A percentile compares a stretch with the other conserved stretches of the same genome.
Evolutionary conservation across 92 coral and sea anemone genomes (phyloP).

Genomic region (Micromussa lordhowensis): DNA sequence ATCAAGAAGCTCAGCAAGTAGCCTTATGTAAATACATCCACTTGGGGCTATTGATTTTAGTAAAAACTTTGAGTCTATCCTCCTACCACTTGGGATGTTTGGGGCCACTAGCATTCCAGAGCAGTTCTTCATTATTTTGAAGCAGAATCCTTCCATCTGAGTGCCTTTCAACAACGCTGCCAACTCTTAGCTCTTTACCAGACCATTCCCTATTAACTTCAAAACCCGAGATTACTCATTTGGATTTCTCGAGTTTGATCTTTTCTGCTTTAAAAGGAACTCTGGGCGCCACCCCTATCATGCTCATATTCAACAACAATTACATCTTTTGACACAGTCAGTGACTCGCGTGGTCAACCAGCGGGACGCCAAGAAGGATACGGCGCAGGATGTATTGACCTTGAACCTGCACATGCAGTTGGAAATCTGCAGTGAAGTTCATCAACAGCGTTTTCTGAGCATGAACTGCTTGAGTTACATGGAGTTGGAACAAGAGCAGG

Average conservation of each 20-base stretch:
- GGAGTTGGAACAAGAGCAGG: background rate
- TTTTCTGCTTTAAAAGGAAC: slow-evolving; percentile 37
- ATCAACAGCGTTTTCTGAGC: slow-evolving; percentile 38
- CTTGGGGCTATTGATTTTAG: too few relatives aligned
- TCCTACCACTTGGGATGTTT: slow-evolving; percentile 4
- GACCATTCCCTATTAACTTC: slow-evolving; percentile 38
- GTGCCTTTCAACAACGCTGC: slow-evolving; percentile 53
- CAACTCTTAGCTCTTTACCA: slow-evolving; percentile 56
- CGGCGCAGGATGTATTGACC: slow-evolving; percentile 17
- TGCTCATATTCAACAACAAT: too few relatives aligned
- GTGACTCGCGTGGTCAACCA: slow-evolving; percentile 53
- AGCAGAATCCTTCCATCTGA: slow-evolving; percentile 51
- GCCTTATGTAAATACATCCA: slow-evolving; percentile 57
- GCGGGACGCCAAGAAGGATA: slow-evolving; percentile 46
- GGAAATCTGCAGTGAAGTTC: slow-evolving; percentile 52
- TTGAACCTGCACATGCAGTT: background rate
- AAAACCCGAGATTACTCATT: slow-evolving; percentile 45
- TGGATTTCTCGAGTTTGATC: slow-evolving; percentile 59
- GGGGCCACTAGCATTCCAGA: slow-evolving; percentile 17
- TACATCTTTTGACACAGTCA: slow-evolving; percentile 5
- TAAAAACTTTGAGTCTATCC: background rate
- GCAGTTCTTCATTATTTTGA: slow-evolving; percentile 25
- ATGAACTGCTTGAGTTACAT: slow-evolving; percentile 28
- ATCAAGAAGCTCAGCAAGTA: slow-evolving; percentile 47
- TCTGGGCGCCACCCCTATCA: too few relatives aligned